Base-by-base conservation (phyloP, 2,888 invertebrate genomes). In the Diarsia rubi region DNA sequence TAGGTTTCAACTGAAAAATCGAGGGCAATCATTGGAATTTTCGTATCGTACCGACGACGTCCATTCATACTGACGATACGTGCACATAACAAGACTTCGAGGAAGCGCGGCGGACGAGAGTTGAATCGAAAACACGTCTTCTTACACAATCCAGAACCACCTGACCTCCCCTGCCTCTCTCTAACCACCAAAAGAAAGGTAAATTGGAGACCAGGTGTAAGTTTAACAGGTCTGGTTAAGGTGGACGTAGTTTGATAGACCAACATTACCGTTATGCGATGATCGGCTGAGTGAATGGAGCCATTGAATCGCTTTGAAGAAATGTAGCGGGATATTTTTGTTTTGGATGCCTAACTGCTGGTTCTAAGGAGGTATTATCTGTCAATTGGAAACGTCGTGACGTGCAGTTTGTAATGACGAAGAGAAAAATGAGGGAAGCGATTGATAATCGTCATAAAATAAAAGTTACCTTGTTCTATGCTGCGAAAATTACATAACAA, bases 71-170 rank as follows among this genome's bases (percentile, higher is more conserved):
- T 79, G 82, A 54, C 73, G 44, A 87, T 89, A 90, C 90, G 89
- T 90, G 91, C 91, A 92, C 92, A 89, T 86, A 88, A 90, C 91
- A 92, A 89, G 78, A 89, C 85, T 96, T 95, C 96, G 94, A 92
- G 95, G 96, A 96, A 96, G 94, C 93, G 76, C 67, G 85, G 83
- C 83, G 88, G 89, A 95, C 95, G 94, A 92, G 92, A 91, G 90
- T 87, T 93, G 96, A 94, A 96, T 96, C 92, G 92, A 94, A 82
- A 95, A 96, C 94, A 94, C 90, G 91, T 92, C 92, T 92, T 95
- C 94, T 93, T 92, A 91, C 89, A 85, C 76, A 73, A 76, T 75
- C 93, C 88, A 90, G 24, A 60, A 31, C 72, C 70, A 8, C 27
- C 69, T 75, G 91, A 86, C 69, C 91, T 87, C 54, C 88, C 88